These are phyloP conservation scores for Rhinogobius similis DNA, from an alignment of 2,113 vertebrate genomes.

Conservation along the genomic window DNA sequence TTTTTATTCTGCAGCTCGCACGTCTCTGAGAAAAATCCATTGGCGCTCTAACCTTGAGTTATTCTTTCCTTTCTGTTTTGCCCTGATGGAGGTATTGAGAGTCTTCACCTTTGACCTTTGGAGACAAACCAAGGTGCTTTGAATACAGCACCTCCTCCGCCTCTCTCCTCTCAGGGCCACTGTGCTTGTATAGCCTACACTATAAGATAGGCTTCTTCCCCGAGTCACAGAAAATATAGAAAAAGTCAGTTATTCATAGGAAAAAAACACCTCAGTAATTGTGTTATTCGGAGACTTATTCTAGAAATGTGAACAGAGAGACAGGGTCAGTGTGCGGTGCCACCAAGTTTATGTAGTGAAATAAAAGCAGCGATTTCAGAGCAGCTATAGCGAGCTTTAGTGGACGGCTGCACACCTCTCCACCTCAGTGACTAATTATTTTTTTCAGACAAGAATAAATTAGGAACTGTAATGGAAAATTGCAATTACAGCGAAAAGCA, in stretches of 20 bases:
- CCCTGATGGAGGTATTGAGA: constrained; percentile 65
- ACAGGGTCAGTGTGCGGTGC: constrained; percentile 40
- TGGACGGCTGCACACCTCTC: constrained; percentile 17
- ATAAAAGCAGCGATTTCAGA: constrained; percentile 12
- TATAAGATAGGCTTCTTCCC: constrained; percentile 40
- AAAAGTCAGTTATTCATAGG: constrained; percentile 54
- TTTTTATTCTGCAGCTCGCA: constrained; percentile 44
- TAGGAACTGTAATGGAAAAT: background rate
- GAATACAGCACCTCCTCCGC: constrained; percentile 53
- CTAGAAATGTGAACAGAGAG: constrained; percentile 25
- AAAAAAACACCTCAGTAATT: constrained; percentile 34
- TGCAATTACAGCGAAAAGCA: background rate
- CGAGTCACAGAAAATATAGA: constrained; percentile 40
- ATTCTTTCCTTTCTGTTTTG: constrained; percentile 57
- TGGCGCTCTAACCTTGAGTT: constrained; percentile 67
- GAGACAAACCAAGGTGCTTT: constrained; percentile 62
- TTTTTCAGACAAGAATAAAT: background rate
- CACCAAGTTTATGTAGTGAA: constrained; percentile 24
- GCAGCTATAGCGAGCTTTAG: background rate
- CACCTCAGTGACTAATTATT: background rate
- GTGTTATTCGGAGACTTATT: constrained; percentile 16
- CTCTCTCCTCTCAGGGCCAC: constrained; percentile 62
- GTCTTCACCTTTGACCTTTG: constrained; percentile 62
- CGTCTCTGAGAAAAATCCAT: constrained; percentile 53
- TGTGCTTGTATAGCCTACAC: constrained; percentile 48